Conservation (phyloP, 2,113 vertebrate genomes). For the Barbus barbus region DNA sequence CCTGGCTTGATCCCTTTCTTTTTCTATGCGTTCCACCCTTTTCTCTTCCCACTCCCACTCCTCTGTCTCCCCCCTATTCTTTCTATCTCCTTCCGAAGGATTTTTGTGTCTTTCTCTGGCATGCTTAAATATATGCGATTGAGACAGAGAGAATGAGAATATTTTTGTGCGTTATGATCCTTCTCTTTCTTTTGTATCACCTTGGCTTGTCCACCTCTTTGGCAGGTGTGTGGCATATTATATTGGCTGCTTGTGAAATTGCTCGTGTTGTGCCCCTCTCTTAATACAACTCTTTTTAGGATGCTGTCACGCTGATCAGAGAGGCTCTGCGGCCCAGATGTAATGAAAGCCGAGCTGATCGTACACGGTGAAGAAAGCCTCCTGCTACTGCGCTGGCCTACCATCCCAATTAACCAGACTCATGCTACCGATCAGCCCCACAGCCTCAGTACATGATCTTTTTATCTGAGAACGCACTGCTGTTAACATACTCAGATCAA, state of each 20-base stretch:
- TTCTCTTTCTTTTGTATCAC: slow-evolving; percentile 27
- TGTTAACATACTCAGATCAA: slow-evolving; percentile 7
- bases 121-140: not conserved
- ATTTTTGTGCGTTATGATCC: not conserved
- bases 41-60: slow-evolving; percentile 31
- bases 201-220: slow-evolving; percentile 5
- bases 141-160: not conserved
- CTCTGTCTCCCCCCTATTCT: slow-evolving; percentile 30
- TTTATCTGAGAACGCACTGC: not conserved
- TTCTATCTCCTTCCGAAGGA: slow-evolving; percentile 45
- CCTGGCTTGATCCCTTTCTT: slow-evolving; percentile 14
- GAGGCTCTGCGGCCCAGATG: slow-evolving; percentile 22
- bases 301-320: slow-evolving; percentile 35
- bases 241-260: slow-evolving; percentile 45
- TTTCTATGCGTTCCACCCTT: slow-evolving; percentile 12
- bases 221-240: slow-evolving; percentile 12
- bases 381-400: not conserved
- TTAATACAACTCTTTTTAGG: slow-evolving; percentile 10
- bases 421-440: slow-evolving; percentile 15
- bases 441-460: not conserved
- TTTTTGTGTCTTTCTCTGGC: slow-evolving; percentile 26
- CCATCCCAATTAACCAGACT: slow-evolving; percentile 35
- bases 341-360: slow-evolving; percentile 44
- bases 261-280: slow-evolving; percentile 16
- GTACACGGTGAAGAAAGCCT: not conserved